phyloP scores from a whole-genome alignment of 2,113 vertebrate genomes.

The Melanotaenia duboulayi region DNA sequence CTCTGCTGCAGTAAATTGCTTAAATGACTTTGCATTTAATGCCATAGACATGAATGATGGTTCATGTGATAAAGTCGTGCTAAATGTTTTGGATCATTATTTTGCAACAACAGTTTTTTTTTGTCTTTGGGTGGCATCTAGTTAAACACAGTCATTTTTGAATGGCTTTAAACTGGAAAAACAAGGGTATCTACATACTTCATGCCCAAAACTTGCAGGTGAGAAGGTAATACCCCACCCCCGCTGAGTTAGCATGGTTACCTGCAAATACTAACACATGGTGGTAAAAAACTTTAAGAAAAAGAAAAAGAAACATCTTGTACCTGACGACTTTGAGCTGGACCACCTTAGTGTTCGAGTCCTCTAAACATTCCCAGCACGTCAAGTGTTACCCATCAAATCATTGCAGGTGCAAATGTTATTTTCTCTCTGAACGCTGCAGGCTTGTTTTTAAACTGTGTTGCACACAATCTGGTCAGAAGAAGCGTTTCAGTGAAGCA shows the following conservation, averaged over 20 bases:
- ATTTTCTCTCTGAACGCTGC: conserved; percentile 17
- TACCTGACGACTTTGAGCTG: conserved; percentile 48
- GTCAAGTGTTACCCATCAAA: conserved; percentile 58
- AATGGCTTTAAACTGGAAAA: conserved; percentile 40
- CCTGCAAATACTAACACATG: conserved; percentile 71
- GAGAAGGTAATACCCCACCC: conserved; percentile 36
- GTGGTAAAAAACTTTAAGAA: conserved; percentile 60
- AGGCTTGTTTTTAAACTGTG: conserved; percentile 37
- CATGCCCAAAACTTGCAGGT: conserved; percentile 21
- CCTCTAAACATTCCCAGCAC: conserved; percentile 46
- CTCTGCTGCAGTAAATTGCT: conserved; percentile 48
- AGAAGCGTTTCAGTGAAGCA: background rate
- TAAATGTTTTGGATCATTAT: conserved; percentile 56
- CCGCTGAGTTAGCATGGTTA: conserved; percentile 56
- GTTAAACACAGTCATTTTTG: conserved; percentile 9
- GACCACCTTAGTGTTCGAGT: conserved; percentile 70
- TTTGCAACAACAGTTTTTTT: conserved; percentile 13
- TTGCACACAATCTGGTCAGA: background rate
- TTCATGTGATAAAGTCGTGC: too few relatives aligned
- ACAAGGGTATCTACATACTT: conserved; percentile 16
- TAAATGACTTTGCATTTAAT: conserved; percentile 18
- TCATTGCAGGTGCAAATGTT: conserved; percentile 49
- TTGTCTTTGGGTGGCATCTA: conserved; percentile 37
- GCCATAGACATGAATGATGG: conserved; percentile 17
- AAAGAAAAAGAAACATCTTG: conserved; percentile 56